These are phyloP conservation scores for Gulo gulo DNA, from an alignment of 2,113 vertebrate genomes.

Conservation along the genomic window DNA sequence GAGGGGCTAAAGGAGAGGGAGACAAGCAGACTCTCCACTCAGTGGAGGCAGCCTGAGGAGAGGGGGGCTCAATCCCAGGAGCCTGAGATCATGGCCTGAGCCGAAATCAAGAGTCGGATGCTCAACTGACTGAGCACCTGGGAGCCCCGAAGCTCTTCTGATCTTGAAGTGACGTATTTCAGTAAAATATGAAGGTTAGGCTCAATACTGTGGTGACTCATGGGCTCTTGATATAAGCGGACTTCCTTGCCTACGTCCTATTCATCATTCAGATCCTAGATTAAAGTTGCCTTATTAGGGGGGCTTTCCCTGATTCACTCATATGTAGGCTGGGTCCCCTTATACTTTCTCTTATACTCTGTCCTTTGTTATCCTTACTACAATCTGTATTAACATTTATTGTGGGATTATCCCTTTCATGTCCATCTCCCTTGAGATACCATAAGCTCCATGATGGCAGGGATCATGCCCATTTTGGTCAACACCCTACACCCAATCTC, in stretches of 20 bases:
- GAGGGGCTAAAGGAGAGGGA: background rate
- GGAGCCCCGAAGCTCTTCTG: background rate
- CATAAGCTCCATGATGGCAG: background rate
- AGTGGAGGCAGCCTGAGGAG: background rate
- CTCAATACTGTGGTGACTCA: background rate
- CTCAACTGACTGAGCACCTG: background rate
- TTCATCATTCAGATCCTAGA: background rate
- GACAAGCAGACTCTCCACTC: background rate
- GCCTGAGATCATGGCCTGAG: background rate
- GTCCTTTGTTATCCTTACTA: background rate
- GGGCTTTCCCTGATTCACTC: background rate
- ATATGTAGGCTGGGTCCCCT: background rate
- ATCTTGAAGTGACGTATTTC: slow-evolving; percentile 10
- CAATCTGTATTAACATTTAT: background rate
- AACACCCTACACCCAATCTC: background rate
- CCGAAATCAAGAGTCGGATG: background rate
- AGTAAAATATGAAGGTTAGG: background rate
- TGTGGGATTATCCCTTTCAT: background rate
- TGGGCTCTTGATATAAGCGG: background rate
- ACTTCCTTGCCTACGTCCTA: background rate
- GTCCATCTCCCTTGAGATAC: background rate
- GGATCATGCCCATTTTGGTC: background rate
- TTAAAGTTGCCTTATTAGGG: background rate
- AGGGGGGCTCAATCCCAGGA: background rate
- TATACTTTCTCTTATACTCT: background rate